A percentile compares a stretch with the other conserved stretches of the same genome.
Conservation (phyloP, 2,888 invertebrate species). For the Siphlonurus alternatus region DNA sequence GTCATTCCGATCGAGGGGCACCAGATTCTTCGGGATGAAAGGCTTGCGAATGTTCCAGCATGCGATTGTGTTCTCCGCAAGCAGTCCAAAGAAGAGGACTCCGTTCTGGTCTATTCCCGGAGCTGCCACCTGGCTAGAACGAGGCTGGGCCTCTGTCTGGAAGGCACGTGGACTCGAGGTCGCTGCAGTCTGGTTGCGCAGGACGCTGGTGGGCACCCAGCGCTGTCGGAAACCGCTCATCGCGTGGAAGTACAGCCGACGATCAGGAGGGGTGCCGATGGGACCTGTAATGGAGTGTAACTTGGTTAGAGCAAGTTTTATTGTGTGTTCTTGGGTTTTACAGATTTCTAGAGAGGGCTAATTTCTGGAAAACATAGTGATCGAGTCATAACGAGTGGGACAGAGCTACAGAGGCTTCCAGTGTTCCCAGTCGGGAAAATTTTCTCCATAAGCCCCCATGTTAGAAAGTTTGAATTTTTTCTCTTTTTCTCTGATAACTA, state of each 20-base stretch:
- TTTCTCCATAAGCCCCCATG: no score
- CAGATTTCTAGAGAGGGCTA: no score
- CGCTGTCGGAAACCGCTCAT: conserved; percentile 48
- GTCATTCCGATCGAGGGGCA: conserved; percentile 17
- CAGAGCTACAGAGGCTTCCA: no score
- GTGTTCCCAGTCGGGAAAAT: no score
- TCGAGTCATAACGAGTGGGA: no score
- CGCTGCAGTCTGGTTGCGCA: neutral
- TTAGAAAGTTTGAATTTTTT: no score
- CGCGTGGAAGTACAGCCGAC: conserved; percentile 48
- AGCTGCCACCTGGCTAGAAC: conserved; percentile 19
- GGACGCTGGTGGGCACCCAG: conserved; percentile 32
- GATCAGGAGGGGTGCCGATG: conserved; percentile 13
- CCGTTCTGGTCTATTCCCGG: conserved; percentile 22
- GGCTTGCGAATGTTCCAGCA: conserved; percentile 24
- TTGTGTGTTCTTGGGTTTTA: no score
- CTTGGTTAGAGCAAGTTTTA: no score
- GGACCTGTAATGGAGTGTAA: no score
- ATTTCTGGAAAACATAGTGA: no score
- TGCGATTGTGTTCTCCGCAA: conserved; percentile 22
- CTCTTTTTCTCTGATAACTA: no score
- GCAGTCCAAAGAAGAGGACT: conserved; percentile 24
- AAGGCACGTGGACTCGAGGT: neutral
- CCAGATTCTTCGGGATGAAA: conserved; percentile 23
- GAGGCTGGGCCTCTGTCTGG: conserved; percentile 10